phyloP scores from a whole-genome alignment of 2,888 invertebrate genomes.

The Calameuta filiformis region DNA sequence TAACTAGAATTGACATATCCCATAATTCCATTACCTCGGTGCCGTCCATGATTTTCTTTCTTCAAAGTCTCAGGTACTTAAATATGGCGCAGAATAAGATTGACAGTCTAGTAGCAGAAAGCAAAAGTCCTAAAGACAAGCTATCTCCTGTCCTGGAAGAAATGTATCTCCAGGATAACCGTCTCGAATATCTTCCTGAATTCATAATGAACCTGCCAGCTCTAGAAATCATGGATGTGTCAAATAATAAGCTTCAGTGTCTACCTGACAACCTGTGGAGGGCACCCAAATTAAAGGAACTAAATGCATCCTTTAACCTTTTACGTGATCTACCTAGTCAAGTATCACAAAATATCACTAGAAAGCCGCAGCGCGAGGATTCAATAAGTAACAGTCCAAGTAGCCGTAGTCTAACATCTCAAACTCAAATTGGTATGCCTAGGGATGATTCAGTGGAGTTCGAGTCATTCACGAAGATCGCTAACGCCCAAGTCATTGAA shows the following conservation, averaged over 20 bases:
- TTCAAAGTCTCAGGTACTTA: slow-evolving; percentile 84
- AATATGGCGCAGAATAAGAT: slow-evolving; percentile 92
- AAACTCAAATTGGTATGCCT: slow-evolving; percentile 50
- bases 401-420: slow-evolving; percentile 49
- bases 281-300: slow-evolving; percentile 85
- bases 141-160: slow-evolving; percentile 88
- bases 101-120: slow-evolving; percentile 74
- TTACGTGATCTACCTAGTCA: slow-evolving; percentile 78
- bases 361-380: slow-evolving; percentile 49
- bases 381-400: slow-evolving; percentile 54
- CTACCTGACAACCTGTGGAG: slow-evolving; percentile 89
- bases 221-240: slow-evolving; percentile 87
- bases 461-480: slow-evolving; percentile 62
- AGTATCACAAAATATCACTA: slow-evolving; percentile 51
- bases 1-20: slow-evolving; percentile 93
- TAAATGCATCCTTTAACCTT: slow-evolving; percentile 90
- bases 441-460: slow-evolving; percentile 61
- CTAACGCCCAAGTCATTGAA: slow-evolving; percentile 67
- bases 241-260: slow-evolving; percentile 89
- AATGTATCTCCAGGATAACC: slow-evolving; percentile 89
- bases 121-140: slow-evolving; percentile 67
- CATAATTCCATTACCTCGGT: slow-evolving; percentile 85
- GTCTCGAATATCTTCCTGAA: slow-evolving; percentile 83
- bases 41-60: slow-evolving; percentile 85
- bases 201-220: slow-evolving; percentile 85